Evolutionary conservation across 2,888 invertebrate species (phyloP).

Genomic region (Enchytraeus crypticus): DNA sequence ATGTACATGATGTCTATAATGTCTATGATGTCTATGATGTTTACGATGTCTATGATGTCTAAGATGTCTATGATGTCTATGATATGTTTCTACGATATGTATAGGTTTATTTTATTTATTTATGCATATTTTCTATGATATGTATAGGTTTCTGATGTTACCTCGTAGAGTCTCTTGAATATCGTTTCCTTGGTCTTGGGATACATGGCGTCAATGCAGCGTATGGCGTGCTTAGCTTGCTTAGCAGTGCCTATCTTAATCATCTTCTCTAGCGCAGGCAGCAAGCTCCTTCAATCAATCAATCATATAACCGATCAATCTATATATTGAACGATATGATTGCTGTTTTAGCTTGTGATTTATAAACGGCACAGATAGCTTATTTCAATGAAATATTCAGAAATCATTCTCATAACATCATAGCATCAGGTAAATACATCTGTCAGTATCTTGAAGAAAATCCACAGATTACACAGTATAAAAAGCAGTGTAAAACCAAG

Average conservation of each 20-base stretch:
- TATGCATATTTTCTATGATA: neutral
- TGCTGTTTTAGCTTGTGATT: neutral
- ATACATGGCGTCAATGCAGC: slow-evolving; percentile 60
- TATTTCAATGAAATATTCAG: neutral
- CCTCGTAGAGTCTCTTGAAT: slow-evolving; percentile 44
- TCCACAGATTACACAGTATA: too few relatives aligned
- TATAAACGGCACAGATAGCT: neutral
- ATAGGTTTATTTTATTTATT: neutral
- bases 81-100: neutral
- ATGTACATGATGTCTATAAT: too few relatives aligned
- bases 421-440: too few relatives aligned
- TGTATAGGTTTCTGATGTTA: too few relatives aligned
- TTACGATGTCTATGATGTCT: too few relatives aligned
- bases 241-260: slow-evolving; percentile 82
- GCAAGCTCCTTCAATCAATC: slow-evolving; percentile 63
- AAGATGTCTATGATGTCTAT: too few relatives aligned
- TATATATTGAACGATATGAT: too few relatives aligned
- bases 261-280: slow-evolving; percentile 77
- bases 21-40: too few relatives aligned
- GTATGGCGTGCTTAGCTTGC: slow-evolving; percentile 91
- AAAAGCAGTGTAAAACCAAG: too few relatives aligned
- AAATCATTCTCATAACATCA: neutral
- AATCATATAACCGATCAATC: too few relatives aligned
- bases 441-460: too few relatives aligned
- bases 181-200: slow-evolving; percentile 50